Conservation (phyloP, 2,888 invertebrate species). For the Ecliptopera silaceata region DNA sequence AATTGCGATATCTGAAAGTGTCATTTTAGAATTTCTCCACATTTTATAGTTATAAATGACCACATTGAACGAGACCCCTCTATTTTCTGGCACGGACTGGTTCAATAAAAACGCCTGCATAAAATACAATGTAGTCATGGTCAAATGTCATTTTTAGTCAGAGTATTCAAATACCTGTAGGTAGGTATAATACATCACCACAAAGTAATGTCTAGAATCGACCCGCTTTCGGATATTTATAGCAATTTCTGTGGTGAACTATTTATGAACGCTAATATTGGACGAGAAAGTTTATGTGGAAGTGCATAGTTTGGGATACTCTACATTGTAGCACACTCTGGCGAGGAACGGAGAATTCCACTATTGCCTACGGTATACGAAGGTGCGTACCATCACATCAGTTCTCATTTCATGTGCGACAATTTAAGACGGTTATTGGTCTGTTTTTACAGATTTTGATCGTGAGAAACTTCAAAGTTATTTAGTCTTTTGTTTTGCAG, state of each 20-base stretch:
- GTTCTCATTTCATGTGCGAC: neutral
- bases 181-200: neutral
- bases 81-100: constrained; percentile 11
- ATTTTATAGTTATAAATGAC: constrained; percentile 8
- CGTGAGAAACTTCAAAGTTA: too few species aligned
- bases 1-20: neutral
- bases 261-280: constrained; percentile 19
- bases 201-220: constrained; percentile 23
- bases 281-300: constrained; percentile 6
- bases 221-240: constrained; percentile 28
- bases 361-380: neutral
- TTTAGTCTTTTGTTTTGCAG: too few species aligned
- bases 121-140: constrained; percentile 13
- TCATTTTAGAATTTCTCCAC: neutral
- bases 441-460: too few species aligned
- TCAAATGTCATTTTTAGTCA: constrained; percentile 12
- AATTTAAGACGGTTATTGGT: neutral
- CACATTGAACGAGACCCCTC: neutral
- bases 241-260: constrained; percentile 25
- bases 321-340: constrained; percentile 9
- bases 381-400: constrained; percentile 6
- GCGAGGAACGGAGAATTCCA: constrained; percentile 7
- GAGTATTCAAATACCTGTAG: constrained; percentile 21
- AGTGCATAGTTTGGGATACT: constrained; percentile 1
- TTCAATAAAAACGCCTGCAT: constrained; percentile 16